phyloP scores from a whole-genome alignment of 1,140 invertebrate genomes.

The Pseudomyrmex gracilis region DNA sequence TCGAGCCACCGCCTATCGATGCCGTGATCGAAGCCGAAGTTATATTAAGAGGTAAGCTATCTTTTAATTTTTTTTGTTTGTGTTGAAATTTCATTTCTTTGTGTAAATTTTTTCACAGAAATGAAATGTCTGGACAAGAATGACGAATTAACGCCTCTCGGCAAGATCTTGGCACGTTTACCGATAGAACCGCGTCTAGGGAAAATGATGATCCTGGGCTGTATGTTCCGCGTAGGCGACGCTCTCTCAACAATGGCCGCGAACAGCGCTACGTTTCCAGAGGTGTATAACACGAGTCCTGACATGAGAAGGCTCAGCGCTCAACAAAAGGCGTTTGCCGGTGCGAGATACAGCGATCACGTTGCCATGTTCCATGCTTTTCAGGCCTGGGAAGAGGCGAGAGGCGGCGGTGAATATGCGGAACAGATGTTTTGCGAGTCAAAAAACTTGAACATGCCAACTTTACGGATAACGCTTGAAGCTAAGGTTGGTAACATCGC shows the following conservation, averaged over 20 bases:
- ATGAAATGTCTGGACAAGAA: slow-evolving; percentile 94
- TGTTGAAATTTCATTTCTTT: not conserved
- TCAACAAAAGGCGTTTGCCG: slow-evolving; percentile 93
- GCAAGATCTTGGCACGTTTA: slow-evolving; percentile 95
- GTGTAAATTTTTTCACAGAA: slow-evolving; percentile 85
- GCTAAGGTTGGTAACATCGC: slow-evolving; percentile 89
- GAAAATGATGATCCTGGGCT: slow-evolving; percentile 97
- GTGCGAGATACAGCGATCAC: slow-evolving; percentile 96
- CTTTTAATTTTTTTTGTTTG: not conserved
- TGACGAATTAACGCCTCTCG: slow-evolving; percentile 95
- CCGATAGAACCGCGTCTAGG: slow-evolving; percentile 97
- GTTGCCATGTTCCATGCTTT: slow-evolving; percentile 97
- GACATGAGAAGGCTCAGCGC: slow-evolving; percentile 89
- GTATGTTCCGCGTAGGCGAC: slow-evolving; percentile 94
- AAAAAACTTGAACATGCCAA: slow-evolving; percentile 95
- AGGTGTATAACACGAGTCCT: slow-evolving; percentile 91
- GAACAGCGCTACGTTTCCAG: slow-evolving; percentile 96
- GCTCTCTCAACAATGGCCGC: slow-evolving; percentile 97
- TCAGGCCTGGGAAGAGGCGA: slow-evolving; percentile 94
- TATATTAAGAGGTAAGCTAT: slow-evolving; percentile 84
- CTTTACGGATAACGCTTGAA: slow-evolving; percentile 95
- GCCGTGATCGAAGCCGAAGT: slow-evolving; percentile 97
- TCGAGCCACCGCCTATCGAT: slow-evolving; percentile 97
- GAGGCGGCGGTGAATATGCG: slow-evolving; percentile 91
- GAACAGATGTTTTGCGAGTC: slow-evolving; percentile 95